phyloP scores from a whole-genome alignment of 2,888 invertebrate genomes.

The Amitus sp. region DNA sequence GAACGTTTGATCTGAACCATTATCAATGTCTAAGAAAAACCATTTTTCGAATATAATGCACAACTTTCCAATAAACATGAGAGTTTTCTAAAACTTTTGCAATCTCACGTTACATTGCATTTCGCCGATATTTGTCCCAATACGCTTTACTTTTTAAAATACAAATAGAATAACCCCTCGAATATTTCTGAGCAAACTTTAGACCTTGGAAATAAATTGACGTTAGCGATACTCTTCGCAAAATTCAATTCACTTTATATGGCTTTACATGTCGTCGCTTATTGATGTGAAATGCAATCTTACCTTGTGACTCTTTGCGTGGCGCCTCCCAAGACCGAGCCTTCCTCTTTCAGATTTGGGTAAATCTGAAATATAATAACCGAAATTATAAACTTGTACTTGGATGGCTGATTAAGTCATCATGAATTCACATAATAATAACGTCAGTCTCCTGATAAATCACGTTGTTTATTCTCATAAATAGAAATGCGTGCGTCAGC shows the following conservation, averaged over 20 bases:
- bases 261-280: slow-evolving; percentile 4
- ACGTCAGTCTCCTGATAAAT: no score
- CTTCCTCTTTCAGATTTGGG: slow-evolving; percentile 60
- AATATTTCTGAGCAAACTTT: neutral
- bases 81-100: slow-evolving; percentile 35
- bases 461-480: no score
- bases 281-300: slow-evolving; percentile 25
- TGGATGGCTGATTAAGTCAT: neutral
- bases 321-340: slow-evolving; percentile 59
- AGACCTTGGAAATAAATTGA: neutral
- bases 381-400: no score
- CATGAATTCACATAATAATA: no score
- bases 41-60: slow-evolving; percentile 29
- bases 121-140: slow-evolving; percentile 21
- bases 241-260: no score
- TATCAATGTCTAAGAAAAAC: slow-evolving; percentile 12
- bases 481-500: no score
- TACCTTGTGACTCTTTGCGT: slow-evolving; percentile 63
- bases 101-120: slow-evolving; percentile 32
- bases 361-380: slow-evolving; percentile 53
- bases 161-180: no score
- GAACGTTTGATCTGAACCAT: no score
- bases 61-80: slow-evolving; percentile 38
- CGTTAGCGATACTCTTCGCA: neutral
- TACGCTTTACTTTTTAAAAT: no score